Percentiles rank a stretch among this genome's conserved stretches.
Conservation (phyloP, 2,797 vertebrate genomes). For the Sebastes iracundus region DNA sequence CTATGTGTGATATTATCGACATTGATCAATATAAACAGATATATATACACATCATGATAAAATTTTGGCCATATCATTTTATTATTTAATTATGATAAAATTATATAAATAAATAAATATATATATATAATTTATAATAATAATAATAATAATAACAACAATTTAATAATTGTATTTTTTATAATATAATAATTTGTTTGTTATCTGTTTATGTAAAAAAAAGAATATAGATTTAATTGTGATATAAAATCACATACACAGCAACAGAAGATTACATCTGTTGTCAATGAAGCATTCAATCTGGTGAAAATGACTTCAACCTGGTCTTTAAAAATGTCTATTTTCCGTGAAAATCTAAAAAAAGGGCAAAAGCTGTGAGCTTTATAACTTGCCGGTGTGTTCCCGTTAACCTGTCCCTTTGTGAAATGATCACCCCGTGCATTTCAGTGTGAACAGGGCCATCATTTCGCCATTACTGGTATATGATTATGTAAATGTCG, state of each 20-base stretch:
- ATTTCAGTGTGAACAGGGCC: constrained; percentile 9
- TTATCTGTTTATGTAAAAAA: not conserved
- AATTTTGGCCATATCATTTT: fast-evolving
- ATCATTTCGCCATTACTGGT: constrained; percentile 25
- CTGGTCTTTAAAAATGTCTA: not conserved
- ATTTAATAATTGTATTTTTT: no score
- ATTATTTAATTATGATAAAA: no score
- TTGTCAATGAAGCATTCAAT: not conserved
- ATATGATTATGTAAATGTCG: constrained; percentile 57
- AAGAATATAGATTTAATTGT: not conserved
- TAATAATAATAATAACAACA: no score
- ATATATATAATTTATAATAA: no score
- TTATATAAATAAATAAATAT: no score
- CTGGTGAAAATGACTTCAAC: not conserved
- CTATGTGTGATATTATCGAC: no score
- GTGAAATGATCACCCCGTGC: not conserved
- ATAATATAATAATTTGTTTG: not conserved
- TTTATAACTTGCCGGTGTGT: not conserved
- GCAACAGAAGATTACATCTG: not conserved
- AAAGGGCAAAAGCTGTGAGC: not conserved
- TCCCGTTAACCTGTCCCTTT: not conserved
- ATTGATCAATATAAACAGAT: no score
- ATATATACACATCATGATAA: no score
- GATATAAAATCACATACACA: not conserved
- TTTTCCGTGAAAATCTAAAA: not conserved